phyloP scores from a whole-genome alignment of 2,888 invertebrate genomes.

The Cheiracanthium punctorium region DNA sequence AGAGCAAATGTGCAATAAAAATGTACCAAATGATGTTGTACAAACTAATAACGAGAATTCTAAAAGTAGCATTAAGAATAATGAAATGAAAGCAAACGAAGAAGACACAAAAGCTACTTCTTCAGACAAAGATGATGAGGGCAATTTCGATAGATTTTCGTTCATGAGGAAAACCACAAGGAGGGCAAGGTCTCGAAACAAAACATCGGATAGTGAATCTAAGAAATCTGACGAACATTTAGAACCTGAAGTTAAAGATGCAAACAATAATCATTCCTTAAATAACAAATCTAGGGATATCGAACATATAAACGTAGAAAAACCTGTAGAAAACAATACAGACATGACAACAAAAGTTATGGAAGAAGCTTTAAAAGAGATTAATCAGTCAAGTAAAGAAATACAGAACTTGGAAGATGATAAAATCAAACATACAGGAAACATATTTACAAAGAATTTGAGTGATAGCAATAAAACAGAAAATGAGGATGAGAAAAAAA shows the following conservation, averaged over 20 bases:
- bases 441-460: conserved; percentile 34
- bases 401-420: conserved; percentile 8
- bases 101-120: not conserved
- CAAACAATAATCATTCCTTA: not conserved
- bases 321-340: conserved; percentile 16
- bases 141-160: conserved; percentile 68
- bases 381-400: conserved; percentile 18
- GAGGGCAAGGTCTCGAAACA: conserved; percentile 35
- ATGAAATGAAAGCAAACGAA: not conserved
- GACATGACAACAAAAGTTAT: not conserved
- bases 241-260: not conserved
- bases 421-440: conserved; percentile 13
- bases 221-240: not conserved
- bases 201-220: not conserved
- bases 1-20: conserved; percentile 22
- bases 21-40: not conserved
- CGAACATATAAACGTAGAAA: not conserved
- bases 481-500: conserved; percentile 32
- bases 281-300: not conserved
- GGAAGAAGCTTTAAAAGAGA: conserved; percentile 29
- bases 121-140: conserved; percentile 53
- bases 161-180: conserved; percentile 68
- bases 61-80: not conserved
- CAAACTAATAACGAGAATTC: not conserved
- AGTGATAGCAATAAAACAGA: conserved; percentile 25